phyloP scores from a whole-genome alignment of 1,140 invertebrate genomes.

The Lepidotrigona ventralis region DNA sequence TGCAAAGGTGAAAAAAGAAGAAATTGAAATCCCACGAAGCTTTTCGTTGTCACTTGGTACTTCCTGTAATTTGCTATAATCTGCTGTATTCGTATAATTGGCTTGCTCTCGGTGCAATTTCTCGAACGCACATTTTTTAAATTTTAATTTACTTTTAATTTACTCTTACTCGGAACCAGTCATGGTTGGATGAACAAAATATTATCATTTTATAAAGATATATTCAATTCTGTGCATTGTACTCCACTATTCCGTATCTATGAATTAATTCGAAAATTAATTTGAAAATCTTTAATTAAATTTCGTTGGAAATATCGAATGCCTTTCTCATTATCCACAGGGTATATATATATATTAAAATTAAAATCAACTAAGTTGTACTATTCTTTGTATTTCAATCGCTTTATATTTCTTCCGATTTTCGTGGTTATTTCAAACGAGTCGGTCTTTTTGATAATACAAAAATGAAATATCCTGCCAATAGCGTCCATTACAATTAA shows the following conservation, averaged over 20 bases:
- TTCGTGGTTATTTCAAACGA: no score
- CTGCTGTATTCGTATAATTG: background rate
- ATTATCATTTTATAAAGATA: background rate
- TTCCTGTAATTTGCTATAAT: background rate
- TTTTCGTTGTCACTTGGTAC: background rate
- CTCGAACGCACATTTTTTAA: background rate
- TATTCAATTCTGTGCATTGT: background rate
- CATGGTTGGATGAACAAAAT: background rate
- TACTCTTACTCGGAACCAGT: background rate
- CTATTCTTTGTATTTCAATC: no score
- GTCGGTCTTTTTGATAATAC: no score
- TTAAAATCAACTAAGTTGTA: no score
- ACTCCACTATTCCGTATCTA: background rate
- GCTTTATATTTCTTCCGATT: no score
- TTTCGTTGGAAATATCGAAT: background rate
- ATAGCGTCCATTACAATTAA: no score
- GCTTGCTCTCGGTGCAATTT: background rate
- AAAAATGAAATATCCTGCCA: no score
- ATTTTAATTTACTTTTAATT: background rate
- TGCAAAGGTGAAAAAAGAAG: background rate
- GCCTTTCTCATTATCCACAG: background rate
- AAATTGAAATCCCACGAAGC: background rate
- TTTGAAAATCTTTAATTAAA: background rate
- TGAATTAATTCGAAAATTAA: background rate
- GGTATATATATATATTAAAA: no score